Base-by-base conservation (phyloP, 2,113 vertebrate species). In the Ageneiosus marmoratus region DNA sequence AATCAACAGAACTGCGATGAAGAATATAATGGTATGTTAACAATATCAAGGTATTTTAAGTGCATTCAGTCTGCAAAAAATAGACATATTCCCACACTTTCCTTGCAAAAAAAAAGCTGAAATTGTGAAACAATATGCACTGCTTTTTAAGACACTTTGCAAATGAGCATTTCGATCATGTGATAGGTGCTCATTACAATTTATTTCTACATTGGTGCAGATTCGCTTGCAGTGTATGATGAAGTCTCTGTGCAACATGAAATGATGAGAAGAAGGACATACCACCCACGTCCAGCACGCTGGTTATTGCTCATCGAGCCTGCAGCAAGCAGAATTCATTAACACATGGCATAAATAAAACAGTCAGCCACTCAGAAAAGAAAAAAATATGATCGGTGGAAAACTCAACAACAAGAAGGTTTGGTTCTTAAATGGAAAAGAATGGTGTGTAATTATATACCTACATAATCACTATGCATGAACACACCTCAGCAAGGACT, bases 371-470 rank as follows among this genome's bases (percentile, higher is more conserved):
- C 32, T 70, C 69, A 29, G 20, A 84, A 27, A 24, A 50, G 50
- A 20, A 72, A 7, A 72, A n/a, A 72, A 62, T 27, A 65, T 65
- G 24, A 86, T 77, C 63, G 67, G 82, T 67, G 58, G 77, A 80
- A 84, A 81, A 81, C n/a, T 79, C 56, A 48, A 51, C 4, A 76
- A 63, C 63, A 65, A 51, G 48, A 73, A 9, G 27, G 70, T 29
- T 44, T 56, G 16, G 20, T 27, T 51, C 34, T 75, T n/a, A 56
- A 80, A 79, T 7, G 67, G 50, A 44, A 50, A 29, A 69, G 67
- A 79, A 67, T 16, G 63, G 74, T 20, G 69, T 80, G 83, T 87
- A 83, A 85, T 87, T 87, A 87, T 83, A 76, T 51, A 73, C 78
- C 65, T 77, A 34, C 67, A 74, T 88, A 84, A 88, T 88, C 65